These are phyloP conservation scores for Urocitellus parryii DNA, from an alignment of 2,113 vertebrate genomes.

Conservation along the genomic window DNA sequence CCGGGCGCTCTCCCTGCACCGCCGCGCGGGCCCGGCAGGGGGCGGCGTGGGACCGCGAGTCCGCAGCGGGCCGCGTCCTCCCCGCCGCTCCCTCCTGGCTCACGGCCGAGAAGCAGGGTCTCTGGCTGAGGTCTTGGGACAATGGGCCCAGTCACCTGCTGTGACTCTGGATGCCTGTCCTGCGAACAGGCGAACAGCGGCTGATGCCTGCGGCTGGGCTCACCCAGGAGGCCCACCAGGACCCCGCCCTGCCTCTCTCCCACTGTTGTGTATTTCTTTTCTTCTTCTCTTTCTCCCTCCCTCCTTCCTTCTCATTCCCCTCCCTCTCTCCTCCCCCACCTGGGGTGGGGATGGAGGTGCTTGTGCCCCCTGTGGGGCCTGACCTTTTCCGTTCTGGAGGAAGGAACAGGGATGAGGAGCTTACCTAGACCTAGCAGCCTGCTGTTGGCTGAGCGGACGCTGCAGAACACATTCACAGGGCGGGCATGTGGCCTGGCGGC, in stretches of 20 bases:
- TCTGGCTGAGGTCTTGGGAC: too few species aligned
- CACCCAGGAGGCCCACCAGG: background rate
- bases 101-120: too few species aligned
- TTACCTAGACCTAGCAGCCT: slow-evolving; percentile 8
- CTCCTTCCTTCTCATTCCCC: accelerated
- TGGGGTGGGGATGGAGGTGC: background rate
- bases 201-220: background rate
- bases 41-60: slow-evolving; percentile 7
- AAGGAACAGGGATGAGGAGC: slow-evolving; percentile 43
- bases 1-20: background rate
- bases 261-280: background rate
- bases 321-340: accelerated
- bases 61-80: too few species aligned
- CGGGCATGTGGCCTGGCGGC: background rate
- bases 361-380: background rate
- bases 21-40: slow-evolving; percentile 26
- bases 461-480: too few species aligned
- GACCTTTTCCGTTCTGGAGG: slow-evolving; percentile 33
- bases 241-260: accelerated
- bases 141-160: background rate
- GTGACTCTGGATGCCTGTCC: background rate
- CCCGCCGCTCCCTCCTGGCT: too few species aligned
- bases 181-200: background rate
- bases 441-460: slow-evolving; percentile 47
- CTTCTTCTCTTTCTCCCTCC: too few species aligned